Base-by-base conservation (phyloP, 2,888 invertebrate species). In the Euspilapteryx auroguttella region DNA sequence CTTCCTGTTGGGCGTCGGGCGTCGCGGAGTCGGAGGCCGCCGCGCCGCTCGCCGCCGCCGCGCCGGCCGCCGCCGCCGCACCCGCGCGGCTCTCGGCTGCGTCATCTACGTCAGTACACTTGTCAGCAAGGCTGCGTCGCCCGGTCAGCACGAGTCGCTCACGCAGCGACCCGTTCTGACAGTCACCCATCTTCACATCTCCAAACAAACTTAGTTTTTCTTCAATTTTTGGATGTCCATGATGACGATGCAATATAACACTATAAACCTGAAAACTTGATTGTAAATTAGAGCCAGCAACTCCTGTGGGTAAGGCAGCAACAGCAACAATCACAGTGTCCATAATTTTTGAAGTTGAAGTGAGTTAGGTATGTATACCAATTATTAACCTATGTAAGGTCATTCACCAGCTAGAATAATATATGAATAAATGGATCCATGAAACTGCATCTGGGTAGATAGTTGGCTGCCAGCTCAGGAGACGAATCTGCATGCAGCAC, bases 251-350 rank as follows among this genome's bases (percentile, higher is more conserved):
- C 17, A 17, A 17, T 17, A 45, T 58, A 52, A 59, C 61, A 55
- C 15, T 11, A 5, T 11, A 24, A 24, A 75, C 75, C 75, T 75
- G 75, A 73, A 75, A 75, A 73, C 75, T 75, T 56, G 75, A 75
- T 71, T 65, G 53, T 54, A 65, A 54, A 73, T 75, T 75, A 75
- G 61, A 66, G 71, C 63, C 61, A 53, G 51, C 50, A 51, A 55
- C 56, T 55, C n/a, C 33, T 32, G 31, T 25, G 55, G 48, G 49
- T 40, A 39, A 41, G 34, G 38, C 45, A 53, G 12, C 12, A 13
- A 12, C 12, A n/a, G 4, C 11, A 24, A 12, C n/a, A 15, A 27
- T 11, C 31, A 22, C 27, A 12, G 13, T 12, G 27, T 8, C 27
- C 4, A 20, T 27, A 27, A 6, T n/a, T 27, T 10, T 22, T n/a